Evolutionary conservation across 1,140 invertebrate species (phyloP), one percentile per base, ranked within the genome.

Genomic region (Dinoponera quadriceps): DNA sequence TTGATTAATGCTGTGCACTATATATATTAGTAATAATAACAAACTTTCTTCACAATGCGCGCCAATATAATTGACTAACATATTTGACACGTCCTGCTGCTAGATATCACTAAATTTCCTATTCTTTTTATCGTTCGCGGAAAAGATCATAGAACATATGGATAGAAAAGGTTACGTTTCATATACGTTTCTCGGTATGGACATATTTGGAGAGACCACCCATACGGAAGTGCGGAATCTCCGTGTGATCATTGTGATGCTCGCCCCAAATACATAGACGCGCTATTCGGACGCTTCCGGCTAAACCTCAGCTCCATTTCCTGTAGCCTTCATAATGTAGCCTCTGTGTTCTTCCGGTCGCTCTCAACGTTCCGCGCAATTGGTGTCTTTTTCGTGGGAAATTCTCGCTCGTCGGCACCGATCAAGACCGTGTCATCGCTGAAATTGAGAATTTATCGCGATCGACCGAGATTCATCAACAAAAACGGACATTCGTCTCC

Each of bases 231-330:
- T 27, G n/a, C 27, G 51, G 29, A 75, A 73, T 82, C 27, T 18
- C 57, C 57, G 55, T 16, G 55, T 60, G 66, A 60, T 63, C 57
- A 14, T 82, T 49, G 78, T 44, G 48, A 74, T 63, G 38, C 49
- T 13, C 55, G 38, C 27, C 27, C 59, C 48, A 78, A 38, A 75
- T 78, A 68, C 49, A 66, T 60, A 48, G 73, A 78, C 29, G 16
- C 44, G 59, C 54, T 44, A 78, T 68, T 83, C 62, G 27, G 69
- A 84, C 44, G 74, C 65, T 85, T 87, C 72, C 83, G 83, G 83
- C 72, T 75, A 74, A 69, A 82, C 48, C 63, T 87, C 48, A 69
- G 69, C 63, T 82, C 54, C 57, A 73, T 74, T 85, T 87, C 85
- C 85, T 62, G 38, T 71, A 48, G 68, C 18, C 72, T 71, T 20